Base-by-base conservation (phyloP, 53 echinoderm and acorn worm genomes). In the Astropecten irregularis region DNA sequence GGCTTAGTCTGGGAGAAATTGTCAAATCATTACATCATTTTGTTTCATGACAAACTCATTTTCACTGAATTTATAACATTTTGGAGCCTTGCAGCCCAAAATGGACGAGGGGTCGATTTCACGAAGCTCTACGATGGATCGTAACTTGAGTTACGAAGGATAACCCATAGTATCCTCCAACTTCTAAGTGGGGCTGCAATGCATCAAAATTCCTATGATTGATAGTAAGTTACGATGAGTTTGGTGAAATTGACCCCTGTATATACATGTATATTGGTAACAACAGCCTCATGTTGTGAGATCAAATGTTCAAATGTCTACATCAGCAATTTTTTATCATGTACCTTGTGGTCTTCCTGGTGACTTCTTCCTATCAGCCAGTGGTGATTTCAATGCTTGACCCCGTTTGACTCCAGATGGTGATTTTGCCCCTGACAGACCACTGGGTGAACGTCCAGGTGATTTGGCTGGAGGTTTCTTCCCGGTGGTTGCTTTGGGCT, bases 301-400 rank as follows among this genome's bases (percentile, higher is more conserved):
- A 4, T 63, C 22, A 2, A 4, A 21, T 67, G 40, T 67, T 21
- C 1, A 0, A 35, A 64, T 10, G 16, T n/a, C 3, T 35, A 33
- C 5, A 64, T 20, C 11, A 71, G 33, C 53, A 25, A 32, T 14
- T 5, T 20, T 1, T 23, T 13, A 21, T 5, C 28, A 38, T 27
- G n/a, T n/a, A 67, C 68, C 83, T 68, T 82, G 50, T 47, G 32
- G 18, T 66, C 64, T 82, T 3, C 28, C 70, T 19, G 51, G 65
- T 40, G 70, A 22, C 50, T 84, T 69, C 49, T 59, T 84, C 28
- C 32, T 13, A 20, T 53, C 39, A 46, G 40, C 39, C n/a, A 42
- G 36, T 40, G 39, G 36, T 1, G 25, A 15, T 54, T 31, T 83
- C n/a, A 16, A 18, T 4, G 38, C 38, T 8, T 29, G 40, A n/a